Base-by-base conservation (phyloP, 2,797 vertebrate species). In the Melanotaenia boesemani region DNA sequence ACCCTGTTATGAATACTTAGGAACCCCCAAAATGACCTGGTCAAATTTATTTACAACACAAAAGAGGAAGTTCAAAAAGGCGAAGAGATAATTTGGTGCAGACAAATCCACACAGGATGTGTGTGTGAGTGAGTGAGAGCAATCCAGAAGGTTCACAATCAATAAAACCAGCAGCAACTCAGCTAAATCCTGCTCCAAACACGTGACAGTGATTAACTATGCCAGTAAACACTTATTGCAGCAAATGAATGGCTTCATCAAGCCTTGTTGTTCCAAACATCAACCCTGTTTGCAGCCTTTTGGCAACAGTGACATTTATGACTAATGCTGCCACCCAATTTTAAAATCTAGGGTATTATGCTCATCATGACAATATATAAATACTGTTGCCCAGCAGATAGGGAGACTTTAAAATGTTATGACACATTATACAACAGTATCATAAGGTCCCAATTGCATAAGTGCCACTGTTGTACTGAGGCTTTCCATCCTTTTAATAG, bases 401-500 rank as follows among this genome's bases (percentile, higher is more conserved):
- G 54, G 59, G 15, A 57, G 54, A 74, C 69, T 48, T 87, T 83
- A 79, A 86, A 81, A 78, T 62, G 65, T 54, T 56, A 64, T 64
- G 32, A 52, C 30, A 75, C 28, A 48, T 50, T 30, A 16, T 41
- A 44, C 39, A 37, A 44, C 20, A 55, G 34, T 73, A 80, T 83
- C 62, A 78, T 59, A 56, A 66, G 13, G 41, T 62, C 44, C 63
- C 41, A 13, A 70, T 74, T 69, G 74, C 61, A 74, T 74, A 84
- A 79, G 77, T 79, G 73, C 60, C 52, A 36, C 48, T 24, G 77
- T 69, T 72, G 80, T 64, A 75, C 34, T 65, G 68, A 55, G 57
- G 61, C 64, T 1, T 68, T 77, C 44, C 55, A 71, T 80, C 79
- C 63, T 74, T 84, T 86, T 88, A 89, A 91, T 79, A 82, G 84